A percentile compares a stretch with the other conserved stretches of the same genome.
phyloP scores from a whole-genome alignment of 2,797 vertebrate species.

The Pogonophryne albipinna region DNA sequence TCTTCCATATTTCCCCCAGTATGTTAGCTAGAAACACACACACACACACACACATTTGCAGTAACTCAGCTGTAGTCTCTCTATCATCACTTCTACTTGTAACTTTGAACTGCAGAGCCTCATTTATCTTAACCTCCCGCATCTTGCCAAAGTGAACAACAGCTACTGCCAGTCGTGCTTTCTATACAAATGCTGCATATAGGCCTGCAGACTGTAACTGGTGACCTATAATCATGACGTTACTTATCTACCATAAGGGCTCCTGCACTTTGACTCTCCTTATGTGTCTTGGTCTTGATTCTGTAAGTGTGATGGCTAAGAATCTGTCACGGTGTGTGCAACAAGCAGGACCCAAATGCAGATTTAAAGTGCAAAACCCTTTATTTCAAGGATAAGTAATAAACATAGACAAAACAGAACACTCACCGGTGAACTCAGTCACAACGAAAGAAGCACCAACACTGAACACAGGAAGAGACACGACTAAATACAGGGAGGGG shows the following conservation, averaged over 20 bases:
- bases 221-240: slow-evolving; percentile 29
- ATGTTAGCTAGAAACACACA: slow-evolving; percentile 70
- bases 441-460: too few species aligned
- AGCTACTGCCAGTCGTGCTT: slow-evolving; percentile 3
- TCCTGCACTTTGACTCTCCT: background rate
- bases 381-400: too few species aligned
- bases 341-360: too few species aligned
- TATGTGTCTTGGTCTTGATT: background rate
- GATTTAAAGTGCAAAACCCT: too few species aligned
- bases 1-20: slow-evolving; percentile 81
- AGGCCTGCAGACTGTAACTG: slow-evolving; percentile 4
- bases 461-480: too few species aligned
- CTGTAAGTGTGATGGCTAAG: slow-evolving; percentile 10
- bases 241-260: slow-evolving; percentile 17
- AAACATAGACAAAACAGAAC: too few species aligned
- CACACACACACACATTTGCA: slow-evolving; percentile 53
- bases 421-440: too few species aligned
- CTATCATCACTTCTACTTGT: slow-evolving; percentile 50
- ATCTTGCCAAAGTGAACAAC: slow-evolving; percentile 40
- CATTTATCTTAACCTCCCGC: slow-evolving; percentile 45
- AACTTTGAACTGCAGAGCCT: slow-evolving; percentile 62
- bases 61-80: slow-evolving; percentile 63
- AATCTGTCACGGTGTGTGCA: too few species aligned
- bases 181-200: background rate
- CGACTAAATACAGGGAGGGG: too few species aligned